These are phyloP conservation scores for Toxotes lorentzi DNA, from an alignment of 2,797 vertebrate genomes.

Conservation along the genomic window DNA sequence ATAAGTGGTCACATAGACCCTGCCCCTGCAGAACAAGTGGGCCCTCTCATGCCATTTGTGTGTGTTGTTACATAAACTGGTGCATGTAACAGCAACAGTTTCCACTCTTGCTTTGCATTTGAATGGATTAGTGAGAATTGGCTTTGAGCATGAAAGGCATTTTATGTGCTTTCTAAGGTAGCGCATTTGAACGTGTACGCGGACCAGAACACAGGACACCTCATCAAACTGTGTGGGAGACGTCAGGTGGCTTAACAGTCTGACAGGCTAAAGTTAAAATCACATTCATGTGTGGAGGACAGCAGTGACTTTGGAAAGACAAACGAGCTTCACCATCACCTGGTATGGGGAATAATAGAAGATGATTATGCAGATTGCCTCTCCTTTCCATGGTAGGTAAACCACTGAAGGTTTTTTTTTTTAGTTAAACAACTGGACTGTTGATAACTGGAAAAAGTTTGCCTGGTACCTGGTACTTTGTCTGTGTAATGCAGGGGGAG, in stretches of 20 bases:
- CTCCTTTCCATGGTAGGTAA: not conserved
- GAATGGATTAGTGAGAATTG: not conserved
- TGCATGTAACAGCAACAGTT: constrained; percentile 3
- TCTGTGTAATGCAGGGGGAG: not conserved
- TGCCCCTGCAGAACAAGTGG: constrained; percentile 10
- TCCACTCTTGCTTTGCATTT: constrained; percentile 6
- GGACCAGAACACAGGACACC: not conserved
- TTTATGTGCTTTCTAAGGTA: constrained; percentile 15
- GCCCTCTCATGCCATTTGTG: not conserved
- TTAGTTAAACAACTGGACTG: too few species aligned
- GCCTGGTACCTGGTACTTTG: too few species aligned
- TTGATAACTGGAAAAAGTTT: too few species aligned
- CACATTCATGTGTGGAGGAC: not conserved
- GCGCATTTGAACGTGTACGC: not conserved
- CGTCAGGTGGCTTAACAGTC: not conserved
- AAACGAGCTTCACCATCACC: not conserved
- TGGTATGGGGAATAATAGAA: not conserved
- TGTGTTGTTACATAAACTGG: constrained; percentile 26
- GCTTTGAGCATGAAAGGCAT: not conserved
- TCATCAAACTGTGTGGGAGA: not conserved
- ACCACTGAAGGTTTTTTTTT: not conserved
- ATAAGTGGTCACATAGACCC: not conserved
- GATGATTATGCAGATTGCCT: too few species aligned
- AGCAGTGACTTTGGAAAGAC: not conserved
- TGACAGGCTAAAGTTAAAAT: not conserved